Conservation (phyloP, 2,113 vertebrate species). For the Arizona elegans region DNA sequence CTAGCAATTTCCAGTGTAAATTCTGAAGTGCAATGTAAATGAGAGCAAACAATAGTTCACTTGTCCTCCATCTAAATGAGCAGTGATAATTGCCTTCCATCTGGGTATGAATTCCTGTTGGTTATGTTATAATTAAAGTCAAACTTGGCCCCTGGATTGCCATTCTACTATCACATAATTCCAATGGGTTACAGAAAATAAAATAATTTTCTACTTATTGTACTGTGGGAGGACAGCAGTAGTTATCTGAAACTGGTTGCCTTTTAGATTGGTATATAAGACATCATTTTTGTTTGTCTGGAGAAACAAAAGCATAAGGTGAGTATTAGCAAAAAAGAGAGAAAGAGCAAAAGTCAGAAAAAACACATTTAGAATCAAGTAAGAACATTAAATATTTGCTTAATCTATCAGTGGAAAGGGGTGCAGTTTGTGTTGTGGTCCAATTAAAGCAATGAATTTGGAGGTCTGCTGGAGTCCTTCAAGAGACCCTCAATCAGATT, state of each 20-base stretch:
- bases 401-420: not conserved
- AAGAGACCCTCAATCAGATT: not conserved
- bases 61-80: not conserved
- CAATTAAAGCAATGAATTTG: not conserved
- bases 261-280: not conserved
- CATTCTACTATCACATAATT: not conserved
- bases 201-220: not conserved
- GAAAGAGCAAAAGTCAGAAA: not conserved
- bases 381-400: not conserved
- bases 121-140: not conserved
- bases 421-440: not conserved
- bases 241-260: not conserved
- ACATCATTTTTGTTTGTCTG: not conserved
- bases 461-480: not conserved
- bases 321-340: not conserved
- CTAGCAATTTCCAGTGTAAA: not conserved
- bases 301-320: not conserved
- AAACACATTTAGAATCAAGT: constrained; percentile 1
- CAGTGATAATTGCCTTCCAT: not conserved
- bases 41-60: not conserved
- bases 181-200: not conserved
- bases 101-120: not conserved
- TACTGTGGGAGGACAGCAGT: not conserved
- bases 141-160: not conserved
- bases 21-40: not conserved